Conservation (phyloP, 2,888 invertebrate species). For the Tinea trinotella region DNA sequence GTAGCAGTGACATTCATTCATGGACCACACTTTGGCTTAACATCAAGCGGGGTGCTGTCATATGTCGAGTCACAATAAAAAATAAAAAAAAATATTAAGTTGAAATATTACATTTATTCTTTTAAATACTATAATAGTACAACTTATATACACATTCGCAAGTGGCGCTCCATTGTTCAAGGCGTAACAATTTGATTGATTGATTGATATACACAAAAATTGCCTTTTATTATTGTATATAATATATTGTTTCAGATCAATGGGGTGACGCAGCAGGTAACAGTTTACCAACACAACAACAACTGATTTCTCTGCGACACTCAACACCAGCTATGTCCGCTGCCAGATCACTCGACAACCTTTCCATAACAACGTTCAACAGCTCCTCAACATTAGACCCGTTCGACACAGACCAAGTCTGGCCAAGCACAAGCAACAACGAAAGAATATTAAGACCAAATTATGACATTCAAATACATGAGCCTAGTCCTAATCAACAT, state of each 20-base stretch:
- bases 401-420: slow-evolving; percentile 50
- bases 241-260: background rate
- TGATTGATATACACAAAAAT: too few relatives aligned
- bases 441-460: slow-evolving; percentile 27
- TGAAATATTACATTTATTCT: too few relatives aligned
- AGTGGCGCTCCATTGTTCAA: too few relatives aligned
- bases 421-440: slow-evolving; percentile 47
- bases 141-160: too few relatives aligned
- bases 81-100: too few relatives aligned
- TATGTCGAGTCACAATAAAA: too few relatives aligned
- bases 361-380: slow-evolving; percentile 30
- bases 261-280: slow-evolving; percentile 58
- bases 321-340: slow-evolving; percentile 41
- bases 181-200: too few relatives aligned
- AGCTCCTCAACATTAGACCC: slow-evolving; percentile 37
- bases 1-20: too few relatives aligned
- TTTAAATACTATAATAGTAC: too few relatives aligned
- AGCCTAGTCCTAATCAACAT: slow-evolving; percentile 26
- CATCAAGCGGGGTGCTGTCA: too few relatives aligned
- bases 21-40: too few relatives aligned
- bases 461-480: slow-evolving; percentile 29
- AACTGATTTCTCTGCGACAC: slow-evolving; percentile 33
- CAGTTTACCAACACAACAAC: slow-evolving; percentile 49
- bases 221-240: too few relatives aligned
- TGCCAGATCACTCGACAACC: slow-evolving; percentile 56